phyloP scores from a whole-genome alignment of 1,140 invertebrate genomes.

The Himalopsyche phryganea region DNA sequence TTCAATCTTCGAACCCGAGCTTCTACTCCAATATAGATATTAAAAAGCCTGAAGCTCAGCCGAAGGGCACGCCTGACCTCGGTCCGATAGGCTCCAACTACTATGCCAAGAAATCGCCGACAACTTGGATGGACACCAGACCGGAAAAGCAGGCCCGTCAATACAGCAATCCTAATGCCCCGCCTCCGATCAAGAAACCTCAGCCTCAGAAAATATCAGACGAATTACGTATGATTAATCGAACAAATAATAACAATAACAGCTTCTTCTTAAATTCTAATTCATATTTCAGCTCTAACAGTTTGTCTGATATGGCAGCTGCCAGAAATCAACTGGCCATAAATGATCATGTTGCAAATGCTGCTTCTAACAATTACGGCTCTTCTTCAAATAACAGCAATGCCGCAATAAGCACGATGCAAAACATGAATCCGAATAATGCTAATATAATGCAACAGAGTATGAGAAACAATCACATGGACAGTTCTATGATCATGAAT shows the following conservation, averaged over 20 bases:
- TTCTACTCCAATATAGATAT: conserved; percentile 6
- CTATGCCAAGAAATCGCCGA: conserved; percentile 23
- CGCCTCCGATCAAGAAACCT: conserved; percentile 18
- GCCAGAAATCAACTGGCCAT: conserved; percentile 4
- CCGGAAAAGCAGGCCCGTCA: conserved; percentile 18
- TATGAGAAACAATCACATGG: conserved; percentile 8
- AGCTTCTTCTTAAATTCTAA: conserved; percentile 23
- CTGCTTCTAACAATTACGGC: conserved; percentile 9
- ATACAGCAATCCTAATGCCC: neutral
- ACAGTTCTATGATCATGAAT: neutral
- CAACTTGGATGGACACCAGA: conserved; percentile 17
- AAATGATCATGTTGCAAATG: conserved; percentile 7
- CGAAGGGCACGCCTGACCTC: conserved; percentile 14
- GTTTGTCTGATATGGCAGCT: conserved; percentile 4
- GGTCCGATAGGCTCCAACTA: conserved; percentile 32
- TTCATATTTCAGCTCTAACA: conserved; percentile 22
- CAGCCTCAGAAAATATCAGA: conserved; percentile 23
- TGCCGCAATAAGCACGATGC: neutral
- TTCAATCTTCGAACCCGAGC: neutral
- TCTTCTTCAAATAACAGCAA: conserved; percentile 9
- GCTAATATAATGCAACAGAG: conserved; percentile 4
- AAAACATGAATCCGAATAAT: neutral
- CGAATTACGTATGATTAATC: conserved; percentile 12
- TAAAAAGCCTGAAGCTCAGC: conserved; percentile 19
- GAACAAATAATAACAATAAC: conserved; percentile 21